A percentile compares a stretch with the other conserved stretches of the same genome.
Conservation (phyloP, 1,140 invertebrate species). For the Holcopasites calliopsidis region DNA sequence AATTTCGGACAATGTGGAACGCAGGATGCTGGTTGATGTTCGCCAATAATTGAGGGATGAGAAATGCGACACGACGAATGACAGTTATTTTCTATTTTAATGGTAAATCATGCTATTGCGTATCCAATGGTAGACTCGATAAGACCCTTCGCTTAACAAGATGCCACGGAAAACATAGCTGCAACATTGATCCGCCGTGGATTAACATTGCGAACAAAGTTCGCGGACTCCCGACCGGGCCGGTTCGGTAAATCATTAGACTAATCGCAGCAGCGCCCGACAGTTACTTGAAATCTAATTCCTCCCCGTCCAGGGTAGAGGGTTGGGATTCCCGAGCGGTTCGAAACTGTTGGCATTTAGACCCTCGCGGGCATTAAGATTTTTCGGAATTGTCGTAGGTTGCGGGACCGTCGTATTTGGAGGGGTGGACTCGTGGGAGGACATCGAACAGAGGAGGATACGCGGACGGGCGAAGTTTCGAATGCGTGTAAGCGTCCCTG, state of each 20-base stretch:
- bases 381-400: slow-evolving; percentile 68
- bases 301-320: neutral
- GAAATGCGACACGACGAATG: neutral
- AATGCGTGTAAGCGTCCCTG: slow-evolving; percentile 55
- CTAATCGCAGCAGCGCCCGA: slow-evolving; percentile 6
- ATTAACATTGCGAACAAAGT: slow-evolving; percentile 14
- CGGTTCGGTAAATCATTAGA: slow-evolving; percentile 7
- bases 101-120: neutral
- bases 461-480: slow-evolving; percentile 33
- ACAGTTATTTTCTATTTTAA: neutral
- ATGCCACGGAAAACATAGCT: no score
- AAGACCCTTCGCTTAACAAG: neutral
- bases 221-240: neutral
- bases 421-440: slow-evolving; percentile 2
- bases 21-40: neutral
- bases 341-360: neutral
- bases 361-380: slow-evolving; percentile 41
- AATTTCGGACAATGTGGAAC: slow-evolving; percentile 15
- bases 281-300: slow-evolving; percentile 32
- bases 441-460: slow-evolving; percentile 14
- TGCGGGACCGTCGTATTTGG: slow-evolving; percentile 48
- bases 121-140: neutral
- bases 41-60: neutral
- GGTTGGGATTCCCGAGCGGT: neutral
- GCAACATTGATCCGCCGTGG: no score